Evolutionary conservation across 1,140 invertebrate species (phyloP).

Genomic region (Diabrotica undecimpunctata): DNA sequence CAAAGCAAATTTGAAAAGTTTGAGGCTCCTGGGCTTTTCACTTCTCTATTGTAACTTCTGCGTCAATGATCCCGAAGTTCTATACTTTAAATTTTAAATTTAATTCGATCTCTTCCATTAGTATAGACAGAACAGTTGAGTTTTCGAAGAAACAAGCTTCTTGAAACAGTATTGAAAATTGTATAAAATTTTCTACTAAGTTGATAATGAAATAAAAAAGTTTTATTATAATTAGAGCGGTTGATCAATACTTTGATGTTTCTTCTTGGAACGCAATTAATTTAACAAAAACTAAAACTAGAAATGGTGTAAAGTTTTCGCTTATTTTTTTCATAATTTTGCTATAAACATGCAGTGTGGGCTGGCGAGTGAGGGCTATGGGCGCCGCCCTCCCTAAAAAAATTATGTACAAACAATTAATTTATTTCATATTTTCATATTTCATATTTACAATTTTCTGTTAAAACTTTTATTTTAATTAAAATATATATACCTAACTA

Average conservation of each 20-base stretch:
- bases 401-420: no score
- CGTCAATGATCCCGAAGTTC: conserved; percentile 1
- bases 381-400: no score
- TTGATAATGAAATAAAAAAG: background rate
- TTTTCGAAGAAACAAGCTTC: background rate
- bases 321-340: no score
- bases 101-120: background rate
- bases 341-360: no score
- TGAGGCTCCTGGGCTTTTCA: conserved; percentile 1
- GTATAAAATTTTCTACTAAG: background rate
- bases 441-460: no score
- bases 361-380: no score
- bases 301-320: no score
- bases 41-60: conserved; percentile 2
- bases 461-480: no score
- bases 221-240: background rate
- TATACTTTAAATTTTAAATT: conserved; percentile 3
- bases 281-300: no score
- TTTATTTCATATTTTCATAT: no score
- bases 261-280: no score
- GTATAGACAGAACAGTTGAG: background rate
- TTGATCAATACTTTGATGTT: background rate
- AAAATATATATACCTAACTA: no score
- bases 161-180: background rate
- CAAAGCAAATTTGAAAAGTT: conserved; percentile 2